phyloP scores from a whole-genome alignment of 2,113 vertebrate genomes.

The Aepyceros melampus region DNA sequence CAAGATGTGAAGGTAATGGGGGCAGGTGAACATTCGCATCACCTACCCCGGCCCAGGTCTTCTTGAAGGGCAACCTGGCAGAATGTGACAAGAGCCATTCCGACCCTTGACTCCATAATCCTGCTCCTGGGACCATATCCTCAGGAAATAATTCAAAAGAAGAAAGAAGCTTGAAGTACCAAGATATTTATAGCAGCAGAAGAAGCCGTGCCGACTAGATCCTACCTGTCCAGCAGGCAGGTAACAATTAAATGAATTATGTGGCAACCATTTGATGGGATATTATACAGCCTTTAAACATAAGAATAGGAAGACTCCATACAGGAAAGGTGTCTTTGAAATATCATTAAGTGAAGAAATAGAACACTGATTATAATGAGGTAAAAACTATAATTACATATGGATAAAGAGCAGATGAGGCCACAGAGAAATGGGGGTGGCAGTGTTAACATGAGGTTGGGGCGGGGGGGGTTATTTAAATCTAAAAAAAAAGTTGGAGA shows the following conservation, averaged over 20 bases:
- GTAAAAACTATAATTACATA: neutral
- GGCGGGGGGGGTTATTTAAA: neutral
- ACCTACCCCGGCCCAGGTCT: neutral
- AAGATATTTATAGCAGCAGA: neutral
- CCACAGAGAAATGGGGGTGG: neutral
- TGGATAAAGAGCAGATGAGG: neutral
- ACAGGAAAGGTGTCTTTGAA: neutral
- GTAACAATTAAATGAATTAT: neutral
- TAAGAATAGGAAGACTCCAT: neutral
- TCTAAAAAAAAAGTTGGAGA: neutral
- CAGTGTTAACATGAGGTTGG: neutral
- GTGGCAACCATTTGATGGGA: neutral
- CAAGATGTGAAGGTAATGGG: accelerated
- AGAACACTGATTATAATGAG: neutral
- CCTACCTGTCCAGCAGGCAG: neutral
- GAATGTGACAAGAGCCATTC: neutral
- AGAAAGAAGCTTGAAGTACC: neutral
- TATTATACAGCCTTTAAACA: neutral
- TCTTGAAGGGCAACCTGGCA: neutral
- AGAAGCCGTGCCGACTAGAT: neutral
- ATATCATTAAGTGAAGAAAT: neutral
- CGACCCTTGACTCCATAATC: neutral
- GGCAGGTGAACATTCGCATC: accelerated
- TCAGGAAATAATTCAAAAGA: neutral
- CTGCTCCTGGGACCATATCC: neutral